Percentiles rank a stretch among this genome's conserved stretches.
Conservation (phyloP, 2,113 vertebrate genomes). For the Mola mola region DNA sequence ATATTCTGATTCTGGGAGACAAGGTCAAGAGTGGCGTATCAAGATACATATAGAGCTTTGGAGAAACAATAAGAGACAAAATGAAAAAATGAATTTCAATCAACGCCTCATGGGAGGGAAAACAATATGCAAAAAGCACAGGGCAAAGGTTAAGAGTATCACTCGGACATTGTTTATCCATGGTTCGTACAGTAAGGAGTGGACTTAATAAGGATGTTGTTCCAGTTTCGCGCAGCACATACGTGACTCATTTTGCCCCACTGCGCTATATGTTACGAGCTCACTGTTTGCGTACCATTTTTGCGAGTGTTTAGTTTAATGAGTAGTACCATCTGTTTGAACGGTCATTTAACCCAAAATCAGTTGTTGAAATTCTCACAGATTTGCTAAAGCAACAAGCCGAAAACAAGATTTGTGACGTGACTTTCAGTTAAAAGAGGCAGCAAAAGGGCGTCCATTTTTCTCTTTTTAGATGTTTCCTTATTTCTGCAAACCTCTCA, state of each 20-base stretch:
- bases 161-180: slow-evolving; percentile 18
- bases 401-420: too few species aligned
- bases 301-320: too few species aligned
- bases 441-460: too few species aligned
- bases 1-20: slow-evolving; percentile 28
- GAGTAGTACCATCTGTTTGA: too few species aligned
- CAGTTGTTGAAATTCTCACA: too few species aligned
- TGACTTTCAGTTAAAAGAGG: too few species aligned
- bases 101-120: slow-evolving; percentile 1
- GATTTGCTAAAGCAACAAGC: too few species aligned
- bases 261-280: neutral
- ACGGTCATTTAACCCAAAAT: too few species aligned
- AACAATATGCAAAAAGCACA: slow-evolving; percentile 9
- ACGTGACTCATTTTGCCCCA: slow-evolving; percentile 11
- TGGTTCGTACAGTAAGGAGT: neutral
- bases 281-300: too few species aligned
- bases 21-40: slow-evolving; percentile 34
- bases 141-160: slow-evolving; percentile 27
- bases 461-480: too few species aligned
- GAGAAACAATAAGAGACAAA: slow-evolving; percentile 10
- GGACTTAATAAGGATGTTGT: neutral
- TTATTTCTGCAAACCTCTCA: too few species aligned
- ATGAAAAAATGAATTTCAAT: slow-evolving; percentile 34
- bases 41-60: neutral
- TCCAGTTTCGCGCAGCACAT: neutral